Conservation (phyloP, 2,888 invertebrate species). For the Noctua janthina region DNA sequence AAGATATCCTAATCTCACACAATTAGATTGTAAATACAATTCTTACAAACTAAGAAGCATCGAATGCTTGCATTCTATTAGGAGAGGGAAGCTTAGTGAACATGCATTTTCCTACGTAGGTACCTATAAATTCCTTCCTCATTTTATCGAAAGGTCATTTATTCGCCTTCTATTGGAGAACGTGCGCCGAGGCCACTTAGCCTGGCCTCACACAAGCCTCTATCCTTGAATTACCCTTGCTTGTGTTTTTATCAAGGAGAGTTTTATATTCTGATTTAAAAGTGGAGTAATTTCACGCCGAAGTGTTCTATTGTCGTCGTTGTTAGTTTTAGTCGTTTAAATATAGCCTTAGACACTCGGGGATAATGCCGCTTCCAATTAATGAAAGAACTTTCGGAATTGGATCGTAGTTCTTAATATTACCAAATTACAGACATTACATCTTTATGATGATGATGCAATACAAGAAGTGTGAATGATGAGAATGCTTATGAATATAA, state of each 20-base stretch:
- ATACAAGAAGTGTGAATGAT: too few relatives aligned
- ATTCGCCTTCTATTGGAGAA: constrained; percentile 83
- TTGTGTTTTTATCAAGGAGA: neutral
- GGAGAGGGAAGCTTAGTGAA: constrained; percentile 69
- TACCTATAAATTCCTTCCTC: constrained; percentile 83
- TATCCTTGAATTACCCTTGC: constrained; percentile 12
- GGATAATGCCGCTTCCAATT: too few relatives aligned
- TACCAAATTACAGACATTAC: too few relatives aligned
- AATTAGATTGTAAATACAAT: constrained; percentile 52
- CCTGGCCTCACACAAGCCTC: constrained; percentile 60
- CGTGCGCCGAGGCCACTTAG: constrained; percentile 67
- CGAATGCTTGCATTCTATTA: constrained; percentile 61
- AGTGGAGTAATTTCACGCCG: neutral
- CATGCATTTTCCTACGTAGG: constrained; percentile 76
- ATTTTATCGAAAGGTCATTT: constrained; percentile 85
- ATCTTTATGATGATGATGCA: too few relatives aligned
- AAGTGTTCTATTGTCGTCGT: neutral
- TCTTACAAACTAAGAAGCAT: constrained; percentile 55
- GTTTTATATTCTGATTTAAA: neutral
- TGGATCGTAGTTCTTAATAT: too few relatives aligned
- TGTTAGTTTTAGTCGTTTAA: neutral
- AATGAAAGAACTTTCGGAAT: too few relatives aligned
- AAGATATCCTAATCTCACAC: neutral
- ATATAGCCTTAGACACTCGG: too few relatives aligned
- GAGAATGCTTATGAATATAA: too few relatives aligned